Conservation (phyloP, 1,140 invertebrate genomes). For the Lepidotrigona ventralis region DNA sequence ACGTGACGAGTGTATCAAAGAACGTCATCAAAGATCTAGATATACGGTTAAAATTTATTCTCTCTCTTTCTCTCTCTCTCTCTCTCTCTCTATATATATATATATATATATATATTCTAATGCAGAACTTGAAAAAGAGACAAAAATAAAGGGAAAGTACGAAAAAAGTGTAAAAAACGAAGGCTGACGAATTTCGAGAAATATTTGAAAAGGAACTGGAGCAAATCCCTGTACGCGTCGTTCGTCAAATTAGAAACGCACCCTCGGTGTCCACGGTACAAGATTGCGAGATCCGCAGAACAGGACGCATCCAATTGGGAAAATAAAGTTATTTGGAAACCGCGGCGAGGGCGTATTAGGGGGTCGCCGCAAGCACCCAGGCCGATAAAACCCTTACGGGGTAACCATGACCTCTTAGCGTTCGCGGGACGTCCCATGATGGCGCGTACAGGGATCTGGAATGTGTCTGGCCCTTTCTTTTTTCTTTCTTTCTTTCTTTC, state of each 20-base stretch:
- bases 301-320: constrained; percentile 31
- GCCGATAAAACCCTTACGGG: constrained; percentile 51
- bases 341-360: constrained; percentile 34
- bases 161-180: too few species aligned
- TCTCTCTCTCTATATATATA: too few species aligned
- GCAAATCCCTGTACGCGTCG: neutral
- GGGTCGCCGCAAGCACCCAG: constrained; percentile 40
- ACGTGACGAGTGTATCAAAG: too few species aligned
- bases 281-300: neutral
- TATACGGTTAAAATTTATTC: too few species aligned
- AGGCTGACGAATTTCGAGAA: too few species aligned
- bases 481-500: neutral
- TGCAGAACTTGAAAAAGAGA: too few species aligned
- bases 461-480: constrained; percentile 24
- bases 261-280: neutral
- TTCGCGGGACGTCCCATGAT: constrained; percentile 19
- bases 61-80: too few species aligned
- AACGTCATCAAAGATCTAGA: too few species aligned
- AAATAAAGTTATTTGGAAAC: constrained; percentile 56
- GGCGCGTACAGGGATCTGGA: neutral
- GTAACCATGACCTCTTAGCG: constrained; percentile 12
- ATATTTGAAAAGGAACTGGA: neutral
- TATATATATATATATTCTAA: too few species aligned
- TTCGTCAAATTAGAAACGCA: neutral
- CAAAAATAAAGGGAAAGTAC: too few species aligned